These are phyloP conservation scores for Caerostris darwini DNA, from an alignment of 1,140 invertebrate species.

Conservation along the genomic window DNA sequence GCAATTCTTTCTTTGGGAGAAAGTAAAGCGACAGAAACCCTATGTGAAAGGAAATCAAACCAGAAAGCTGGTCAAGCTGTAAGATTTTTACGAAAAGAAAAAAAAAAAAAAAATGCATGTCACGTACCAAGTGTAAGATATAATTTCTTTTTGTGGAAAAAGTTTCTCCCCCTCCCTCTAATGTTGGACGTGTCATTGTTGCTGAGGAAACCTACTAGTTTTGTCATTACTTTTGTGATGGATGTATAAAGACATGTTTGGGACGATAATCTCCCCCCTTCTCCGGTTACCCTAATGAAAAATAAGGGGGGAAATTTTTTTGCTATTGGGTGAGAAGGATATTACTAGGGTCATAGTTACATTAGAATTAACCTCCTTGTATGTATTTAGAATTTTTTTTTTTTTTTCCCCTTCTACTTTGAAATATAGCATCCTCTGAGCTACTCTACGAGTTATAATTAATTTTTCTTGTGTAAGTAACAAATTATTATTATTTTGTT, in stretches of 20 bases:
- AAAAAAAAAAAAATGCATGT: not conserved
- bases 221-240: slow-evolving; percentile 19
- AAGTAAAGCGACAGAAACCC: not conserved
- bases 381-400: too few relatives aligned
- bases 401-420: too few relatives aligned
- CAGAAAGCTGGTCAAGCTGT: not conserved
- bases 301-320: not conserved
- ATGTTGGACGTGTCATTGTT: slow-evolving; percentile 13
- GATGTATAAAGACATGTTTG: slow-evolving; percentile 26
- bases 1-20: not conserved
- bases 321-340: too few relatives aligned
- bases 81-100: not conserved
- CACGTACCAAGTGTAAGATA: not conserved
- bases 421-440: too few relatives aligned
- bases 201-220: slow-evolving; percentile 6
- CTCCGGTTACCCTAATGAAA: not conserved
- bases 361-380: too few relatives aligned
- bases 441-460: too few relatives aligned
- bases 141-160: not conserved
- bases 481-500: too few relatives aligned
- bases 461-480: too few relatives aligned
- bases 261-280: not conserved
- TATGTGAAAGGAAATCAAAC: not conserved
- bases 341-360: too few relatives aligned
- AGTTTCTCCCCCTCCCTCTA: not conserved